phyloP scores from a whole-genome alignment of 2,888 invertebrate genomes.

The Metopia argyrocephala region DNA sequence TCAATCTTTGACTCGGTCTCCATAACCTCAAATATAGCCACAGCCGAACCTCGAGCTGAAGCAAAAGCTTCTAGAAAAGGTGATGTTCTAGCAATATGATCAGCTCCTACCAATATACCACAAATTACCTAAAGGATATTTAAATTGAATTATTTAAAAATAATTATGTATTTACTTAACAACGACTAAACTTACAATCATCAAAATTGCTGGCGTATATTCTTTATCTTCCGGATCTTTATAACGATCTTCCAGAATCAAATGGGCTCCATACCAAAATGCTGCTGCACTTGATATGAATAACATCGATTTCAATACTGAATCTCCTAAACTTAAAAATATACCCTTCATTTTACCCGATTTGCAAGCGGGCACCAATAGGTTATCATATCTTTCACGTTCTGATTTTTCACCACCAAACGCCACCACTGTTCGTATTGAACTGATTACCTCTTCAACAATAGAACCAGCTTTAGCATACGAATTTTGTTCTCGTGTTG shows the following conservation, averaged over 20 bases:
- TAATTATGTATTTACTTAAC: neutral
- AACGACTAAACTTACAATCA: slow-evolving; percentile 82
- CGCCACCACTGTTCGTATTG: slow-evolving; percentile 87
- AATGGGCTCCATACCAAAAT: slow-evolving; percentile 89
- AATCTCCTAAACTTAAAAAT: slow-evolving; percentile 85
- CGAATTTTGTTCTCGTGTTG: slow-evolving; percentile 83
- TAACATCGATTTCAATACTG: slow-evolving; percentile 86
- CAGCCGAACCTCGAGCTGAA: slow-evolving; percentile 86
- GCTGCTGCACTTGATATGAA: slow-evolving; percentile 87
- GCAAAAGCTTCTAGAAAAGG: slow-evolving; percentile 88
- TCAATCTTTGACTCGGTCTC: slow-evolving; percentile 87
- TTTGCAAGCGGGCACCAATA: slow-evolving; percentile 82
- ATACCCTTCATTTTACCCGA: slow-evolving; percentile 84
- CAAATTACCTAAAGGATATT: slow-evolving; percentile 80
- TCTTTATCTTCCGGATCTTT: slow-evolving; percentile 79
- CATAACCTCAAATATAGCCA: slow-evolving; percentile 85
- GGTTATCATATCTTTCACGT: slow-evolving; percentile 81
- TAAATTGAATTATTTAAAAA: neutral
- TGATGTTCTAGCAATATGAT: slow-evolving; percentile 87
- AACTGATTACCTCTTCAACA: slow-evolving; percentile 87
- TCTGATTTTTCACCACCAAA: slow-evolving; percentile 89
- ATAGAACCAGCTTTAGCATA: slow-evolving; percentile 88
- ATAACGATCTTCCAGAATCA: slow-evolving; percentile 84
- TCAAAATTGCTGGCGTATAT: slow-evolving; percentile 85
- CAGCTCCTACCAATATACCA: slow-evolving; percentile 88